phyloP scores from a whole-genome alignment of 2,113 vertebrate genomes.

The Empidonax alnorum region DNA sequence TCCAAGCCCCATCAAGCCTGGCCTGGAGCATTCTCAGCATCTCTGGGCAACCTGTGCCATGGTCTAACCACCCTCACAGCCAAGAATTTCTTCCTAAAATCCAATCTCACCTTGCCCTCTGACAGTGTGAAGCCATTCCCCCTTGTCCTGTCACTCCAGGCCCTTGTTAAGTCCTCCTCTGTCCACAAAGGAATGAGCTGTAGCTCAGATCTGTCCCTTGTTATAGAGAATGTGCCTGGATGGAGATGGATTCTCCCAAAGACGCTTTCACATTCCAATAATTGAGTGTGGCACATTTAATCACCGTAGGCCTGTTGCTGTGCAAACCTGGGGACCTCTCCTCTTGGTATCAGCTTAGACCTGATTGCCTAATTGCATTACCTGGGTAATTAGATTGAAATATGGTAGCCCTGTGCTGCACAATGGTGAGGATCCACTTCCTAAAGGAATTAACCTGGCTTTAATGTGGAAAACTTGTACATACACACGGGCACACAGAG shows the following conservation, averaged over 20 bases:
- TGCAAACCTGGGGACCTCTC: conserved; percentile 39
- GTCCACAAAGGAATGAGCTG: not conserved
- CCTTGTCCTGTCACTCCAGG: not conserved
- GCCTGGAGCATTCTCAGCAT: not conserved
- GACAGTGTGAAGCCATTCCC: not conserved
- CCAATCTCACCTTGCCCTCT: not conserved
- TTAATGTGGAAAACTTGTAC: conserved; percentile 24
- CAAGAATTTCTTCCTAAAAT: not conserved
- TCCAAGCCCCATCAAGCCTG: not conserved
- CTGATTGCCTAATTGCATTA: conserved; percentile 72
- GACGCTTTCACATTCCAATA: not conserved
- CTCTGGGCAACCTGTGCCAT: not conserved
- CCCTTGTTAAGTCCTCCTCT: not conserved
- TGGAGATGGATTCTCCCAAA: conserved; percentile 12
- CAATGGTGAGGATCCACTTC: conserved; percentile 11
- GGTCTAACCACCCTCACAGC: not conserved
- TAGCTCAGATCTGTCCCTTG: conserved; percentile 5
- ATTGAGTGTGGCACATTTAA: conserved; percentile 60
- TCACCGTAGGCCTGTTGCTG: conserved; percentile 12
- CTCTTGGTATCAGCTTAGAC: conserved; percentile 67
- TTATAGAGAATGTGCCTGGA: not conserved
- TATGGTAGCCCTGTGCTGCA: conserved; percentile 24
- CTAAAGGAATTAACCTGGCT: conserved; percentile 65
- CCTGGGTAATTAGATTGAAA: conserved; percentile 73
- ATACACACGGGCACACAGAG: not conserved